Evolutionary conservation across 2,888 invertebrate species (phyloP).

Genomic region (Meghimatium bilineatum): DNA sequence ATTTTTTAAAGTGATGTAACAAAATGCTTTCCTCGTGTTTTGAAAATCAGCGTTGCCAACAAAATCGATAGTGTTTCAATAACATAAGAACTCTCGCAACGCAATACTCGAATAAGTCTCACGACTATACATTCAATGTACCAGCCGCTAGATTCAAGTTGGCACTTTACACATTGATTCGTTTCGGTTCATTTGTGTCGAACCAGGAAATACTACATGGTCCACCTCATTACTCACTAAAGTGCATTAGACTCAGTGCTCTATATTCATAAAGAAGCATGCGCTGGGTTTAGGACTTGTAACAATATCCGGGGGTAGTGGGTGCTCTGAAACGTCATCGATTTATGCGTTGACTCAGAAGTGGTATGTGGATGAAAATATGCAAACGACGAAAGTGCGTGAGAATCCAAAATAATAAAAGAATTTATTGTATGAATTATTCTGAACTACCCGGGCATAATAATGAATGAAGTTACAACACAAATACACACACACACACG

Average conservation of each 20-base stretch:
- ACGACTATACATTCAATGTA: background rate
- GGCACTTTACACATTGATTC: background rate
- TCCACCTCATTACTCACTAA: background rate
- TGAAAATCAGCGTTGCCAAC: background rate
- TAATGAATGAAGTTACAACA: no score
- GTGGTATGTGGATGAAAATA: background rate
- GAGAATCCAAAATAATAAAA: no score
- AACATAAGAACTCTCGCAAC: background rate
- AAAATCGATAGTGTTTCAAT: background rate
- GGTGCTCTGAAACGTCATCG: background rate
- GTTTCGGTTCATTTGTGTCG: background rate
- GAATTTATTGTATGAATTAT: no score
- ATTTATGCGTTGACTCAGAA: background rate
- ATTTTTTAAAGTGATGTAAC: background rate
- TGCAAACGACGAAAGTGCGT: background rate
- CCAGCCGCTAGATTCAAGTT: background rate
- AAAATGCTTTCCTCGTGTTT: background rate
- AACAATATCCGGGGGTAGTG: background rate
- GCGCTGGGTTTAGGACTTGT: background rate
- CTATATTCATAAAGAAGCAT: background rate
- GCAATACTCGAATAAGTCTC: background rate
- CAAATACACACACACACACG: no score
- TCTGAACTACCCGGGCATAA: no score
- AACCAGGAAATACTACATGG: background rate
- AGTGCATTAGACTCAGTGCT: background rate